Base-by-base conservation (phyloP, 2,797 vertebrate genomes). In the Melanotaenia parkinsoni region DNA sequence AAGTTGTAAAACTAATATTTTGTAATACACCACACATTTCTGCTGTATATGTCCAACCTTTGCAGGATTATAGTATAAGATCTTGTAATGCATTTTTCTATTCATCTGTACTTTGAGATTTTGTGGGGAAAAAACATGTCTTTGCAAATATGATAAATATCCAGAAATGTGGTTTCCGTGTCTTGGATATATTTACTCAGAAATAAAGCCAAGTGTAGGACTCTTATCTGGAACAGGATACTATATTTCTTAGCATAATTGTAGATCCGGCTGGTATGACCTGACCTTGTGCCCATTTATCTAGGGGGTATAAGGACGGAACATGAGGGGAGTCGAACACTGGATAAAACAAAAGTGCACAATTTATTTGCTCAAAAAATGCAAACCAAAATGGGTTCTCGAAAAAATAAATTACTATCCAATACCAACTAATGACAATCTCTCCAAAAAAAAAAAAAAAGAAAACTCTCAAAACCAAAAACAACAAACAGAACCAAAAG, bases 231-330 rank as follows among this genome's bases (percentile, higher is more conserved):
- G 13, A 71, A 65, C 37, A 20, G 50, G 22, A 56, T 63, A 32
- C 6, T 7, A 3, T 51, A 54, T 76, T 81, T 63, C 24, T 62
- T 53, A 13, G 18, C 6, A 63, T 18, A 32, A 65, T 67, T 65
- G 35, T 18, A 53, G 40, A 30, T 67, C 50, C 22, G 32, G 28
- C 4, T 20, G 6, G 4, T n/a, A 18, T 65, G 67, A 69, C 74
- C 64, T 76, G 73, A 75, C 78, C 81, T 82, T 16, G 80, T 58
- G 78, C 77, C 74, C 58, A 30, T 30, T 30, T 30, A 30, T 30
- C 28, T 30, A 30, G 28, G 28, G 28, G 28, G 28, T 30, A 30
- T 30, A 30, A 30, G 28, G 28, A 30, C 28, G 3, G 28, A 30
- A 30, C 28, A 30, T 30, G 4, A 30, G 28, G 28, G 0, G 28